These are phyloP conservation scores for Pocillopora verrucosa DNA, from an alignment of 64 coral and sea anemone genomes.

Conservation along the genomic window DNA sequence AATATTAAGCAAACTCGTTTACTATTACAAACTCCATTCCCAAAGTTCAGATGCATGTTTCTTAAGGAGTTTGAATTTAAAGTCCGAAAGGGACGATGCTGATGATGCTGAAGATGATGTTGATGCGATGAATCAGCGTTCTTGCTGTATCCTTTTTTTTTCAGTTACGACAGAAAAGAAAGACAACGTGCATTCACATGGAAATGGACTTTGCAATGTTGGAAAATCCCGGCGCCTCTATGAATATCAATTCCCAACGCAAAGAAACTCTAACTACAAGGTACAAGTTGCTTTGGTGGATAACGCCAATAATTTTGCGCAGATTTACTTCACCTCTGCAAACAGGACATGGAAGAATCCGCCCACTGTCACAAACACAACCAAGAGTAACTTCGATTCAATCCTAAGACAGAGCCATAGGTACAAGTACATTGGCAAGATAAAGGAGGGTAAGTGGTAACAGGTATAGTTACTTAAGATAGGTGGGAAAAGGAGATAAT, in stretches of 20 bases:
- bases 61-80: too few relatives aligned
- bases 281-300: conserved; percentile 15
- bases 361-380: not conserved
- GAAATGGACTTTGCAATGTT: not conserved
- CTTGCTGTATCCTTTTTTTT: too few relatives aligned
- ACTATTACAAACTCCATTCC: too few relatives aligned
- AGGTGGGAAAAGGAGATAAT: too few relatives aligned
- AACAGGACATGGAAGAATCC: not conserved
- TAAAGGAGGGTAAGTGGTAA: conserved; percentile 1
- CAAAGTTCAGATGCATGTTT: too few relatives aligned
- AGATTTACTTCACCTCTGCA: conserved; percentile 11
- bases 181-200: not conserved
- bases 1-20: too few relatives aligned
- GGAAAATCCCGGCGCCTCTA: conserved; percentile 9
- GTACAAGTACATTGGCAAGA: conserved; percentile 14
- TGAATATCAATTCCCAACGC: not conserved
- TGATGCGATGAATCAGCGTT: too few relatives aligned
- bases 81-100: too few relatives aligned
- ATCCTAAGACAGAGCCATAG: not conserved
- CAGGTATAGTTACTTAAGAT: not conserved
- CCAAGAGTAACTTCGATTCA: not conserved
- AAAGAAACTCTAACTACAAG: not conserved
- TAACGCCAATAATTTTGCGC: not conserved
- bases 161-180: too few relatives aligned
- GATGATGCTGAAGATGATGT: too few relatives aligned